A percentile compares a stretch with the other conserved stretches of the same genome.
These are phyloP conservation scores for Drosophila baimaii DNA, from an alignment of 1,140 invertebrate species.

Conservation along the genomic window DNA sequence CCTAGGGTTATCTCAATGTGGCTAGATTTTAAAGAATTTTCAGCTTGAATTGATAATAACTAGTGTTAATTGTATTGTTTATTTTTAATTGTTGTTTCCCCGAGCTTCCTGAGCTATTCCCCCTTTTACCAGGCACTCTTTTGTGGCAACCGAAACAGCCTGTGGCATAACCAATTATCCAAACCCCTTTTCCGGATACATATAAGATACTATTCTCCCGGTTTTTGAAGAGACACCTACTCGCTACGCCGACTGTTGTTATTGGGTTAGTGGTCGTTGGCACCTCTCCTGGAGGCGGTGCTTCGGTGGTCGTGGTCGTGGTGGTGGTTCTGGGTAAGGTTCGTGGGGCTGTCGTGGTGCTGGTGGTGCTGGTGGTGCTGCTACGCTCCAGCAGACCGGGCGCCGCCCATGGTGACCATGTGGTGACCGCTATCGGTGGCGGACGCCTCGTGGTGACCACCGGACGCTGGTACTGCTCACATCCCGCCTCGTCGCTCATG, in stretches of 20 bases:
- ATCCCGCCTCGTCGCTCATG: conserved; percentile 89
- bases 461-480: conserved; percentile 76
- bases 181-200: conserved; percentile 6
- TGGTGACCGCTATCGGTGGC: conserved; percentile 2
- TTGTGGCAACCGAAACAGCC: neutral
- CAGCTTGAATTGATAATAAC: no score
- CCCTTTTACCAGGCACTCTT: neutral
- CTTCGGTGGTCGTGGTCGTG: conserved; percentile 15
- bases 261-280: conserved; percentile 66
- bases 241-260: conserved; percentile 48
- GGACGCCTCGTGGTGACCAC: conserved; percentile 14
- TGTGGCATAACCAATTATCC: no score
- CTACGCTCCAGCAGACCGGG: conserved; percentile 7
- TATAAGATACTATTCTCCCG: conserved; percentile 17
- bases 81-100: no score
- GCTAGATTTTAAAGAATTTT: no score
- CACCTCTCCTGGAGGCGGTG: neutral
- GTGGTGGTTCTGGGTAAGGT: conserved; percentile 1
- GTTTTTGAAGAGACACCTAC: conserved; percentile 55
- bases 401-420: conserved; percentile 11
- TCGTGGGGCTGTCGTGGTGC: conserved; percentile 2
- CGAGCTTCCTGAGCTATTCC: no score
- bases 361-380: neutral
- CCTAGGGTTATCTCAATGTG: no score
- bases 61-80: no score